Percentiles rank a stretch among this genome's conserved stretches.
phyloP scores from a whole-genome alignment of 2,797 vertebrate genomes.

The Chiroxiphia lanceolata region DNA sequence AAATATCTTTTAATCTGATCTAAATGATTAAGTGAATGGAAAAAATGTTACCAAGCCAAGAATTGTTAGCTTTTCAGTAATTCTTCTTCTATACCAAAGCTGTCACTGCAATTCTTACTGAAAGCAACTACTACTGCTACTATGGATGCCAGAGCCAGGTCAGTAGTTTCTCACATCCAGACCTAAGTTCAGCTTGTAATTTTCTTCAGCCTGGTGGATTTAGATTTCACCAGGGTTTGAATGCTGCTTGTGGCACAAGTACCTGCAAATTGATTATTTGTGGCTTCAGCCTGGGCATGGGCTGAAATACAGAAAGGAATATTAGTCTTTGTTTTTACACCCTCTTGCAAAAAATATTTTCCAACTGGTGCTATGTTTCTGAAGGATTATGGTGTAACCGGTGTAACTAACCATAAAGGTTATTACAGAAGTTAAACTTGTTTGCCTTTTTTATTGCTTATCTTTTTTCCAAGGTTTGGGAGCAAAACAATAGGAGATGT shows the following conservation, averaged over 20 bases:
- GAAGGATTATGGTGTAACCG: background rate
- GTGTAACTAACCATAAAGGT: background rate
- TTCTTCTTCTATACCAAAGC: background rate
- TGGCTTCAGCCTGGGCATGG: background rate
- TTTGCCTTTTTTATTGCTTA: background rate
- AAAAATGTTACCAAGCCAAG: background rate
- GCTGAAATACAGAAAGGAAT: background rate
- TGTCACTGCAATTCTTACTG: background rate
- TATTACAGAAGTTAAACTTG: background rate
- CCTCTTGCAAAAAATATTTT: background rate
- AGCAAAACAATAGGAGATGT: background rate
- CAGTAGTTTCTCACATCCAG: background rate
- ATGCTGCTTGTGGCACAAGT: background rate
- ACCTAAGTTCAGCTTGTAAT: background rate
- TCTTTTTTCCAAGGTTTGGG: background rate
- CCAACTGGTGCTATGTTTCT: background rate
- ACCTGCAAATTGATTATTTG: background rate
- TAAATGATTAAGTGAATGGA: background rate
- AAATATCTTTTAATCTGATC: background rate
- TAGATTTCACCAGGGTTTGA: background rate
- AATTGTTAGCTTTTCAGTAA: background rate
- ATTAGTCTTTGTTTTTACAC: background rate
- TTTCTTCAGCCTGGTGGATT: background rate
- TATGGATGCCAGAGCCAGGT: background rate
- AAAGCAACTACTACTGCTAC: background rate